A percentile compares a stretch with the other conserved stretches of the same genome.
Conservation (phyloP, 2,888 invertebrate genomes). For the Esperia sulphurella region DNA sequence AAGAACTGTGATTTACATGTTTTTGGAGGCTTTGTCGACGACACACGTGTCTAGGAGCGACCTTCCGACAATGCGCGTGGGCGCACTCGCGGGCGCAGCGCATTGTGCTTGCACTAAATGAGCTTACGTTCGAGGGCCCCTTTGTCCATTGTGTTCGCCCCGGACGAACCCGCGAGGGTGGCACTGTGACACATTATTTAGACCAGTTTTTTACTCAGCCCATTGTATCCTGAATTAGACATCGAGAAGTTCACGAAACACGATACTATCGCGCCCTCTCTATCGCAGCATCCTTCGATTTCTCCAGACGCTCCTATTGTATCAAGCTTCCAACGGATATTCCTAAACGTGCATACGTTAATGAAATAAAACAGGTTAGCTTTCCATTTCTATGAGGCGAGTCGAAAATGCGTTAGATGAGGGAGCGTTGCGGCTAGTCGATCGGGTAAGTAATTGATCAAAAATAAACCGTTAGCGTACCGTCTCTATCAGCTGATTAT, state of each 20-base stretch:
- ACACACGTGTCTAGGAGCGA: constrained; percentile 44
- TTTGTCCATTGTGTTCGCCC: constrained; percentile 70
- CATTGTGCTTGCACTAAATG: constrained; percentile 55
- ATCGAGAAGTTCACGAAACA: constrained; percentile 71
- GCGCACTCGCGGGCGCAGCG: constrained; percentile 51
- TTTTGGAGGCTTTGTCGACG: constrained; percentile 24
- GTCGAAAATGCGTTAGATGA: constrained; percentile 50
- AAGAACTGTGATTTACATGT: constrained; percentile 66
- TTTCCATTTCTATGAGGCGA: constrained; percentile 64
- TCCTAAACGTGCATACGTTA: constrained; percentile 24
- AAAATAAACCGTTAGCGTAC: constrained; percentile 57
- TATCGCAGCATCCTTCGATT: constrained; percentile 51
- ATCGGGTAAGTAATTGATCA: constrained; percentile 67
- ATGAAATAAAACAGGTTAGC: constrained; percentile 66
- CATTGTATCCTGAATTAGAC: constrained; percentile 78
- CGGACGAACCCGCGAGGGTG: constrained; percentile 62
- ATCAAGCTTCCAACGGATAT: constrained; percentile 37
- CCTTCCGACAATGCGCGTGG: constrained; percentile 53
- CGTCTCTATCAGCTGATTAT: constrained; percentile 62
- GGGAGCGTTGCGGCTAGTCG: constrained; percentile 36
- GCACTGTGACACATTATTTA: constrained; percentile 77
- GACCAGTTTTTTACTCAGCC: constrained; percentile 69
- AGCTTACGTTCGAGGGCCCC: constrained; percentile 49
- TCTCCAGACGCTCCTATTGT: constrained; percentile 46
- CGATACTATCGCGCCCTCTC: constrained; percentile 67